Base-by-base conservation (phyloP, 2,113 vertebrate genomes). In the Thymallus thymallus region DNA sequence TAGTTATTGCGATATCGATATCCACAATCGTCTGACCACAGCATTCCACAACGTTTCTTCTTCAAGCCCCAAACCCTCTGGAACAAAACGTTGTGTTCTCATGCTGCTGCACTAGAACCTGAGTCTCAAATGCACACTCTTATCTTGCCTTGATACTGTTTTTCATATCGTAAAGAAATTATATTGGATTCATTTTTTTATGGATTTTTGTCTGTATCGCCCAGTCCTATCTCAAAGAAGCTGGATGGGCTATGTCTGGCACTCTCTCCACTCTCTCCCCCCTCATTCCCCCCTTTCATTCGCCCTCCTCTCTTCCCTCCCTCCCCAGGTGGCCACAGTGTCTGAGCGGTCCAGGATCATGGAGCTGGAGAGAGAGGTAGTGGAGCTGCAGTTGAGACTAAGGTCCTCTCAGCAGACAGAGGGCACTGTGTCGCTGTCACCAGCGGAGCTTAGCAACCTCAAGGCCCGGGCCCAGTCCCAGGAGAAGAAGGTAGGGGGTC, bases 311-410 rank as follows among this genome's bases (percentile, higher is more conserved):
- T 20, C 0, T 6, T 20, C 29, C 26, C 29, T 29, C 30, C 30
- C 64, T 5, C 82, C 82, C 82, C 81, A 99, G 98, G 98, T 99
- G 88, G 97, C 96, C 61, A 99, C 97, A 0, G 98, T 99, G 2
- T 99, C 98, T 0, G 98, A 99, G 81, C 96, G 95, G 80, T 99
- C 98, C 51, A 95, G 94, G 30, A 99, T 99, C 77, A 96, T 99
- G 96, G 97, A 99, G 76, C 92, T 99, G 72, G 97, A 99, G 80
- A 94, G 96, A 84, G 97, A 98, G 70, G 96, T 95, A 20, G 77
- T 93, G 3, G 95, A 96, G 75, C 92, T 99, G 48, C 94, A 92
- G 48, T 91, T 95, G 66, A 93, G 93, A 75, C 77, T 98, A n/a
- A 94, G 94, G 64, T 66, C 64, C 68, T 90, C 93, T 77, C 93